A percentile compares a stretch with the other conserved stretches of the same genome.
These are phyloP conservation scores for Hymenopus coronatus DNA, from an alignment of 2,888 invertebrate genomes.

Conservation along the genomic window DNA sequence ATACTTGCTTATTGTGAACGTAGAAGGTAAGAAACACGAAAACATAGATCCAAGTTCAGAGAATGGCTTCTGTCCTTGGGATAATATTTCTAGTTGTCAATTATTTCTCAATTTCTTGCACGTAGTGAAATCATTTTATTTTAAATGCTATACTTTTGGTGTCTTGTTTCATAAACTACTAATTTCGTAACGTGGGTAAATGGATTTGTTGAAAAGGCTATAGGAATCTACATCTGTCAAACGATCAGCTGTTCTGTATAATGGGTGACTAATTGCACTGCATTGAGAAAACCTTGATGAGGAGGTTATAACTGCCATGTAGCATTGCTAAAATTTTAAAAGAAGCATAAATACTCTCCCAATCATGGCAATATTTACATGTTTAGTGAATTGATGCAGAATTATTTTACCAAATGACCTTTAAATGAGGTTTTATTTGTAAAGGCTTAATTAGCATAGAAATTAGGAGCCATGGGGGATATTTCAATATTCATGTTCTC, in stretches of 20 bases:
- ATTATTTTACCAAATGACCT: too few species aligned
- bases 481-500: too few species aligned
- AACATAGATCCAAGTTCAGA: background rate
- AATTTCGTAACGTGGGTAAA: background rate
- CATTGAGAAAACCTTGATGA: too few species aligned
- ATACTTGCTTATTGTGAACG: conserved; percentile 34
- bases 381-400: too few species aligned
- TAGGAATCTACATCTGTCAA: background rate
- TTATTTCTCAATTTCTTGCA: background rate
- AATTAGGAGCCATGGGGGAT: too few species aligned
- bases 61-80: background rate
- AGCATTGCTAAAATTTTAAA: too few species aligned
- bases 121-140: background rate
- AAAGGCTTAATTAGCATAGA: too few species aligned
- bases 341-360: too few species aligned
- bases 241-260: background rate
- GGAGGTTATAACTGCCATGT: too few species aligned
- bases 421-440: too few species aligned
- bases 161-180: background rate
- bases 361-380: too few species aligned
- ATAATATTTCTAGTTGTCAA: background rate
- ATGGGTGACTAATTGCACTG: background rate
- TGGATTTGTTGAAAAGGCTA: background rate
- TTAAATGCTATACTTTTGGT: background rate
- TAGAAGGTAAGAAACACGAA: conserved; percentile 30